phyloP scores from a whole-genome alignment of 2,888 invertebrate genomes.

The Hoplodrina blanda region DNA sequence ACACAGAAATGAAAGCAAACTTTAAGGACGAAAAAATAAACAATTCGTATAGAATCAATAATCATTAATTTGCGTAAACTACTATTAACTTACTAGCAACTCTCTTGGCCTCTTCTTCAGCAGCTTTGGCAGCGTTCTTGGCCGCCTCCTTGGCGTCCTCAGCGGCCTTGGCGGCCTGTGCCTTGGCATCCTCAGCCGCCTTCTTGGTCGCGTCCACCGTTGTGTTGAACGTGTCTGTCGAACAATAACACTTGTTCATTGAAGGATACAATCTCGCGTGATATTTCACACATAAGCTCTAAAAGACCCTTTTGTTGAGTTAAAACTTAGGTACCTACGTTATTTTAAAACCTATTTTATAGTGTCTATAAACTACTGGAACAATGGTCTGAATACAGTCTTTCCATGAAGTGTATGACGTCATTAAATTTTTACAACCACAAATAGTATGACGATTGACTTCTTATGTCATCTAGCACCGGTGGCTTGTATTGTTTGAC shows the following conservation, averaged over 20 bases:
- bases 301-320: slow-evolving; percentile 40
- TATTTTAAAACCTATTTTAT: too few species aligned
- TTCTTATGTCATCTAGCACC: slow-evolving; percentile 1
- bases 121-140: slow-evolving; percentile 80
- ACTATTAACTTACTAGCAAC: slow-evolving; percentile 79
- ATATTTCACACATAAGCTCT: slow-evolving; percentile 25
- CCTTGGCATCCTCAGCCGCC: slow-evolving; percentile 82
- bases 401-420: slow-evolving; percentile 9
- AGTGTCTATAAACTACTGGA: not conserved
- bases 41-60: too few species aligned
- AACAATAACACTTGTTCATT: slow-evolving; percentile 39
- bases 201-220: slow-evolving; percentile 86
- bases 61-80: not conserved
- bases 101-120: slow-evolving; percentile 83
- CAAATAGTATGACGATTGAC: not conserved
- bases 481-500: slow-evolving; percentile 13
- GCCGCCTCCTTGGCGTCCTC: slow-evolving; percentile 87
- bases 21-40: too few species aligned
- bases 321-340: not conserved
- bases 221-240: slow-evolving; percentile 82
- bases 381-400: not conserved
- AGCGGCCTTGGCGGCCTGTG: slow-evolving; percentile 79
- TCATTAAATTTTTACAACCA: slow-evolving; percentile 19
- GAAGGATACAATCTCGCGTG: slow-evolving; percentile 1
- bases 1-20: too few species aligned